Evolutionary conservation across 2,113 vertebrate genomes (phyloP).

Genomic region (Macaca fascicularis): T2T-MFA8v1.1 NC_088377.1:198230501-198231000

Average conservation of each 20-base stretch:
- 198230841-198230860: neutral
- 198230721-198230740: too few species aligned
- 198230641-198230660: too few species aligned
- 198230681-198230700: too few species aligned
- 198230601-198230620: neutral
- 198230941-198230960: neutral
- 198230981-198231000: neutral
- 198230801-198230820: neutral
- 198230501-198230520: fast-evolving
- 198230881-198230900: fast-evolving
- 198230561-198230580: neutral
- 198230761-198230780: too few species aligned
- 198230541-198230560: fast-evolving
- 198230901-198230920: neutral
- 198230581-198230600: neutral
- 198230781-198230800: too few species aligned
- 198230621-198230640: neutral
- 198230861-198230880: neutral
- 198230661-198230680: too few species aligned
- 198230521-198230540: fast-evolving
- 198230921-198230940: too few species aligned
- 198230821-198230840: neutral
- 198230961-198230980: neutral
- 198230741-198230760: too few species aligned
- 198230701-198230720: too few species aligned